Evolutionary conservation across 2,888 invertebrate genomes (phyloP).

Genomic region (Lochmaea crataegi): DNA sequence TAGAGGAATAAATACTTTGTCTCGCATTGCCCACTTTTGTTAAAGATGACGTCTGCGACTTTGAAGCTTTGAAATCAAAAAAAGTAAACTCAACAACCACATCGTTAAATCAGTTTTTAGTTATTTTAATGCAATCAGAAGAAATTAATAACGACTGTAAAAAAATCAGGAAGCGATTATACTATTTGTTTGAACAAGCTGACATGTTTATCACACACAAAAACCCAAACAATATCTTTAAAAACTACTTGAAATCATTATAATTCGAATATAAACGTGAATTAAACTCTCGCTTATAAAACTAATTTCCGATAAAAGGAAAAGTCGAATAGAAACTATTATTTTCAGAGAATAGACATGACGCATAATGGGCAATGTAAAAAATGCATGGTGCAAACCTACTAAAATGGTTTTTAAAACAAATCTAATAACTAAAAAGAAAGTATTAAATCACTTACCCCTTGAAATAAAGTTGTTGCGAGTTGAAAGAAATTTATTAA

Average conservation of each 20-base stretch:
- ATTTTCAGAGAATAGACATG: conserved; percentile 39
- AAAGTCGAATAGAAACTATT: conserved; percentile 16
- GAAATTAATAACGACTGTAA: neutral
- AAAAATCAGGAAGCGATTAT: conserved; percentile 4
- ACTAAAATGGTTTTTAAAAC: conserved; percentile 16
- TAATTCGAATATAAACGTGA: neutral
- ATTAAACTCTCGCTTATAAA: neutral
- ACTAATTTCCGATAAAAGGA: neutral
- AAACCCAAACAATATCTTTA: conserved; percentile 13
- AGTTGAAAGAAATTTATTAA: conserved; percentile 25
- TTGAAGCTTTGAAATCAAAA: neutral
- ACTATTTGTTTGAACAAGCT: conserved; percentile 19
- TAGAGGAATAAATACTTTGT: conserved; percentile 27
- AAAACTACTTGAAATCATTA: neutral
- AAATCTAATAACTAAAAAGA: conserved; percentile 16
- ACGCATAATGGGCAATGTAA: conserved; percentile 42
- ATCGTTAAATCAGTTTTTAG: neutral
- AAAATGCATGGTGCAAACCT: conserved; percentile 31
- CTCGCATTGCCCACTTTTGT: conserved; percentile 18
- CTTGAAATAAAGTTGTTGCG: conserved; percentile 24
- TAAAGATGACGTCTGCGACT: conserved; percentile 18
- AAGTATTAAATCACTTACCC: conserved; percentile 24
- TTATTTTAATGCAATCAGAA: neutral
- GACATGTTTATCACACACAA: conserved; percentile 18
- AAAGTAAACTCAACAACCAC: neutral